Evolutionary conservation across 2,797 vertebrate genomes (phyloP).

Genomic region (Ataeniobius toweri): DNA sequence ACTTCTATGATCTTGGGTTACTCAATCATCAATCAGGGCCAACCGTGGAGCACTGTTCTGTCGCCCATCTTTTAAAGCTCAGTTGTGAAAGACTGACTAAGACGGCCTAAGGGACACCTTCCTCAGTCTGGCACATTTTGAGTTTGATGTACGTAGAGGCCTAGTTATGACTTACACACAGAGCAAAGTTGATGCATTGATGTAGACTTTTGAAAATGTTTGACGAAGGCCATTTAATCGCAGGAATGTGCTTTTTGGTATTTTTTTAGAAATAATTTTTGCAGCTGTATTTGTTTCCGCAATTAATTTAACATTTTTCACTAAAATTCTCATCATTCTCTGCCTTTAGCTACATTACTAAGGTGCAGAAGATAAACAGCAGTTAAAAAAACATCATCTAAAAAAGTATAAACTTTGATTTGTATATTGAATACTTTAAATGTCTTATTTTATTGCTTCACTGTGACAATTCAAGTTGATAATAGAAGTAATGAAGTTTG

Average conservation of each 20-base stretch:
- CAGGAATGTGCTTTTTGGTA: constrained; percentile 32
- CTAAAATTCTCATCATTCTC: constrained; percentile 29
- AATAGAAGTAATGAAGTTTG: neutral
- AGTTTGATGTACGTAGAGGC: constrained; percentile 75
- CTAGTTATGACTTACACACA: constrained; percentile 71
- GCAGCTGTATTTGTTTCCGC: constrained; percentile 2
- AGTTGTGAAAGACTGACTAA: constrained; percentile 80
- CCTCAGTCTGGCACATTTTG: constrained; percentile 70
- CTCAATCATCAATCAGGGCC: constrained; percentile 79
- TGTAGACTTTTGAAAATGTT: constrained; percentile 67
- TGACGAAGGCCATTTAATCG: constrained; percentile 58
- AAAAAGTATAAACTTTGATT: neutral
- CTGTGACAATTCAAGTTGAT: neutral
- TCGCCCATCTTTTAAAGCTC: constrained; percentile 77
- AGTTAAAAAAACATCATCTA: constrained; percentile 6
- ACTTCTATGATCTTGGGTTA: constrained; percentile 78
- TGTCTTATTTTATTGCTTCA: neutral
- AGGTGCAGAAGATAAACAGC: constrained; percentile 1
- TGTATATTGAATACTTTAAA: neutral
- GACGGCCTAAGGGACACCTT: constrained; percentile 76
- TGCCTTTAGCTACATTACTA: constrained; percentile 14
- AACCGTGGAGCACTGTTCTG: constrained; percentile 74
- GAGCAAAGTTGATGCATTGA: constrained; percentile 61
- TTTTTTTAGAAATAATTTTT: constrained; percentile 17
- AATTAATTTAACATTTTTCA: constrained; percentile 27